Evolutionary conservation across 2,113 vertebrate species (phyloP), one percentile per base, ranked within the genome.

Genomic region (Menura novaehollandiae): DNA sequence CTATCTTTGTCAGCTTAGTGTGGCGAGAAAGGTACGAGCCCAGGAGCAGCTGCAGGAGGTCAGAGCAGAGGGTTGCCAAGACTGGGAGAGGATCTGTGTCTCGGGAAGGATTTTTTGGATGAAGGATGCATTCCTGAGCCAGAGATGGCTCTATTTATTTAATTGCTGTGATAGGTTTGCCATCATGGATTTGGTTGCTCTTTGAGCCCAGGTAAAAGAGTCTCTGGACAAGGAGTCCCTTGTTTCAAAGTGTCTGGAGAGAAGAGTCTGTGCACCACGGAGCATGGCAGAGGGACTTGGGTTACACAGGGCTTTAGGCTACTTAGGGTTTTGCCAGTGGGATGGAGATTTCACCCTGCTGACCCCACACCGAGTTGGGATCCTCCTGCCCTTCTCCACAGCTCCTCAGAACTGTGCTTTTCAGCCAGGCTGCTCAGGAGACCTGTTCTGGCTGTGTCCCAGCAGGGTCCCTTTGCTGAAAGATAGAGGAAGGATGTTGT

Each of bases 291-390:
- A 49, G 30, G 13, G 32, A 2, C 59, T 46, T 30, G 44, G 30
- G 47, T 59, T 24, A 3, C 2, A 5, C 4, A 6, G 55, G 3
- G 24, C 22, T 84, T 71, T 9, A 14, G 46, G 63, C 37, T 55
- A 7, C 2, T 4, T 7, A 13, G 80, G 15, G 7, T 66, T 86
- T 73, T 66, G 41, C 32, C 21, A 11, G 4, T 9, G 52, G 47
- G 52, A 21, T 33, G 78, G 56, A 51, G 73, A 16, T 56, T 49
- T 27, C 30, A 32, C 39, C 12, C 26, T 39, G 60, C 41, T 46
- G 60, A 43, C 27, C 44, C 59, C 33, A 10, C 0, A 0, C 1
- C 9, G 81, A 22, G 23, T 4, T 0, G 0, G 13, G 32, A 2
- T 52, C 23, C 32, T 58, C n/a, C 59, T 43, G 46, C 71, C 10